Conservation (phyloP, 2,797 vertebrate species). For the Acanthornis magna region DNA sequence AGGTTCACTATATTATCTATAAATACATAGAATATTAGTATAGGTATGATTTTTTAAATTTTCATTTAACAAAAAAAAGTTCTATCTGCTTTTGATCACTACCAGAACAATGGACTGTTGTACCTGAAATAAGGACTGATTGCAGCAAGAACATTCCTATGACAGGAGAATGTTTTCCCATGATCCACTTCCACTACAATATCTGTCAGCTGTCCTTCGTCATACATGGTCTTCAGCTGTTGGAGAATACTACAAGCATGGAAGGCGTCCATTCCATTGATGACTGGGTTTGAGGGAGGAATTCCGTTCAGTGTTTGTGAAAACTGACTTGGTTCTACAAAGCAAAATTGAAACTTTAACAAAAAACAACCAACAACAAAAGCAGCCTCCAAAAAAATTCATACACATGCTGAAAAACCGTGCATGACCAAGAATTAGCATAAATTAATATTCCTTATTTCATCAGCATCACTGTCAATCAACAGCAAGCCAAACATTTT, state of each 20-base stretch:
- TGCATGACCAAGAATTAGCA: neutral
- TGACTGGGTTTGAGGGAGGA: constrained; percentile 85
- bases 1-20: fast-evolving
- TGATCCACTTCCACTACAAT: constrained; percentile 98
- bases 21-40: neutral
- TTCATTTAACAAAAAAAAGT: neutral
- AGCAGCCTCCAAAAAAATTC: neutral
- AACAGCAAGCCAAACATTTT: neutral
- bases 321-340: constrained; percentile 91
- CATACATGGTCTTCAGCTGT: constrained; percentile 97
- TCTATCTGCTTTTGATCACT: neutral
- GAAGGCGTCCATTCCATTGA: constrained; percentile 90
- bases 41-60: neutral
- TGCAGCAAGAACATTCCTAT: constrained; percentile 97
- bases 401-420: fast-evolving
- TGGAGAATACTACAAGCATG: constrained; percentile 97
- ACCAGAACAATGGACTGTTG: neutral
- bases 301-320: constrained; percentile 94
- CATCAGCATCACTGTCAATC: neutral
- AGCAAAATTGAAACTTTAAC: constrained; percentile 42
- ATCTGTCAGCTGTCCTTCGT: constrained; percentile 97
- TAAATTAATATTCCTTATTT: neutral
- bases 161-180: constrained; percentile 95
- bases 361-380: neutral
- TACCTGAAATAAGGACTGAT: constrained; percentile 99